Conservation (phyloP, 2,797 vertebrate species). For the Otolemur crassicaudatus region DNA sequence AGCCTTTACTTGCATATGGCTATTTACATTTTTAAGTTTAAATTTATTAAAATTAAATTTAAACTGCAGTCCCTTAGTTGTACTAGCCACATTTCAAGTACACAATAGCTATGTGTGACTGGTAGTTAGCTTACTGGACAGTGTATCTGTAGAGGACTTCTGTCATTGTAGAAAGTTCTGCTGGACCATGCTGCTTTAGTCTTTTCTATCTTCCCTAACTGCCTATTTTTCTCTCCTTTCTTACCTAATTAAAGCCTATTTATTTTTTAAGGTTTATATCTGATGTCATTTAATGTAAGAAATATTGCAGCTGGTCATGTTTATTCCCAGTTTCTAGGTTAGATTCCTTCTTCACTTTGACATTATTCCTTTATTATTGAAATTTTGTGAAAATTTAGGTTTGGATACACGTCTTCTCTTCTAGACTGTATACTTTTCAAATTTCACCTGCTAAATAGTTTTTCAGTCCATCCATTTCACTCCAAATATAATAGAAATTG, state of each 20-base stretch:
- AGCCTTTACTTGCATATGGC: background rate
- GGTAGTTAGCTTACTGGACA: background rate
- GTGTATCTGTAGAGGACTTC: background rate
- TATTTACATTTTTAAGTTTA: constrained; percentile 19
- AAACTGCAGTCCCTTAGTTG: background rate
- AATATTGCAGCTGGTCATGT: background rate
- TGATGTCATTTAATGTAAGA: background rate
- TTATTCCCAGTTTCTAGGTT: background rate
- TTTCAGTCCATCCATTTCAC: background rate
- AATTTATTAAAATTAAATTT: background rate
- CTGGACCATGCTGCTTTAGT: background rate
- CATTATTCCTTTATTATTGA: background rate
- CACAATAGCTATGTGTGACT: background rate
- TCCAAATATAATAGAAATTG: background rate
- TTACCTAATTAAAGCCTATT: background rate
- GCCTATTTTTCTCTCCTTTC: background rate
- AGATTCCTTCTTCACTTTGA: background rate
- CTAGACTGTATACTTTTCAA: background rate
- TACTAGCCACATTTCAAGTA: background rate
- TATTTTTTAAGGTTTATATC: background rate
- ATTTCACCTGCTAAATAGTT: background rate
- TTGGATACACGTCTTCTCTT: background rate
- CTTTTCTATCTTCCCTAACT: background rate
- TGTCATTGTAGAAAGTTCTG: background rate
- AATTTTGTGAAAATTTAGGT: background rate